Evolutionary conservation across 1,140 invertebrate genomes (phyloP).

Genomic region (Eueides isabella): DNA sequence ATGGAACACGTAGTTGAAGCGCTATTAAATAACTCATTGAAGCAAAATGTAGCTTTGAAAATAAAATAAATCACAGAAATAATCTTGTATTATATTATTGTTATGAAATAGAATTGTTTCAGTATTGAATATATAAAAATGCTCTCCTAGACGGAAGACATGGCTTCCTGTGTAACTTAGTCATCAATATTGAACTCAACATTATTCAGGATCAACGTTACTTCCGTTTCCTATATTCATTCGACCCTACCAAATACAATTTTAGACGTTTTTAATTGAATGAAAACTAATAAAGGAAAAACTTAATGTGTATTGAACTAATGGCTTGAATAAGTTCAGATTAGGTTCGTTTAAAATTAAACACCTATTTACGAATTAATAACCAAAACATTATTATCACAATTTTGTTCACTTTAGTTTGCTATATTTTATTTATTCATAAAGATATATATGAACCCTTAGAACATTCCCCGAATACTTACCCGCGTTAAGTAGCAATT

Average conservation of each 20-base stretch:
- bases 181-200: not conserved
- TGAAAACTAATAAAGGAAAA: not conserved
- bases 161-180: not conserved
- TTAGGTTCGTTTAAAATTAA: too few species aligned
- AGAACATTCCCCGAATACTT: not conserved
- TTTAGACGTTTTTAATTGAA: not conserved
- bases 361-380: too few species aligned
- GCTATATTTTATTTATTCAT: too few species aligned
- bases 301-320: not conserved
- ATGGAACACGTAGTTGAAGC: not conserved
- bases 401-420: too few species aligned
- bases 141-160: not conserved
- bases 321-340: too few species aligned
- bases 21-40: not conserved
- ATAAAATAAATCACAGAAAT: not conserved
- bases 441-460: too few species aligned
- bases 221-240: not conserved
- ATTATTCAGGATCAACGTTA: not conserved
- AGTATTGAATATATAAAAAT: too few species aligned
- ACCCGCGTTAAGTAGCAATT: not conserved
- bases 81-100: not conserved
- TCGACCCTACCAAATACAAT: not conserved
- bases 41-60: not conserved
- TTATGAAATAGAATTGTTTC: too few species aligned
- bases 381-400: too few species aligned